Evolutionary conservation across 2,797 vertebrate species (phyloP).

Genomic region (Gobio occitaniae): DNA sequence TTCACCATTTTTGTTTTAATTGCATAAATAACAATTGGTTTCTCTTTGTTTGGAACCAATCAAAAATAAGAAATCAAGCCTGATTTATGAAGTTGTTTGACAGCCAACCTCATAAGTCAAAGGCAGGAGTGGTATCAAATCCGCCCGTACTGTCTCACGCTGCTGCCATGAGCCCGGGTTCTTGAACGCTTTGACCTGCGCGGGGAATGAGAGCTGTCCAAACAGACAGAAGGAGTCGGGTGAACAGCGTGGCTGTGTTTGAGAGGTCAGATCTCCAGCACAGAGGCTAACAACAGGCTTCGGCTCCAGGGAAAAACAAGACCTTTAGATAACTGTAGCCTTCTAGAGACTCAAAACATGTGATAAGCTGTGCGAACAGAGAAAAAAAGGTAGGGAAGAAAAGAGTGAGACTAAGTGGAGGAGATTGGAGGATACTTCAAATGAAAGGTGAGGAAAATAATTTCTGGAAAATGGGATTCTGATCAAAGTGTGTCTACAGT

Average conservation of each 20-base stretch:
- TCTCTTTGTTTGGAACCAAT: neutral
- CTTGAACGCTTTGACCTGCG: conserved; percentile 30
- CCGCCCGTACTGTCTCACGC: neutral
- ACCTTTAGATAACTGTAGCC: conserved; percentile 28
- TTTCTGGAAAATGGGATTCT: conserved; percentile 18
- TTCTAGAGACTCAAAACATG: conserved; percentile 2
- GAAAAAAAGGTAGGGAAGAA: neutral
- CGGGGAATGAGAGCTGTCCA: conserved; percentile 40
- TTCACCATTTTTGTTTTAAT: neutral
- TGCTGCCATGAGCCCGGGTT: neutral
- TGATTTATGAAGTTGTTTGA: neutral
- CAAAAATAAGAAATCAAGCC: neutral
- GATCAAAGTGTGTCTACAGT: conserved; percentile 16
- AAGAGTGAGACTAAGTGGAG: conserved; percentile 3
- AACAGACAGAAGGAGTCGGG: conserved; percentile 35
- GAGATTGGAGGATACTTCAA: neutral
- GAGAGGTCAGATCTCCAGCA: conserved; percentile 46
- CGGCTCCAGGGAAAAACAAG: conserved; percentile 38
- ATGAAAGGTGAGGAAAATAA: conserved; percentile 10
- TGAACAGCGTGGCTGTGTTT: conserved; percentile 37
- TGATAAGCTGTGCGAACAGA: neutral
- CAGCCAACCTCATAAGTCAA: conserved; percentile 5
- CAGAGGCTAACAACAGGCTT: conserved; percentile 46
- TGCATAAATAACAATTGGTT: neutral
- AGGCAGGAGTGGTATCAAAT: conserved; percentile 19